phyloP scores from a whole-genome alignment of 2,888 invertebrate genomes.

The Eupithecia abbreviata region DNA sequence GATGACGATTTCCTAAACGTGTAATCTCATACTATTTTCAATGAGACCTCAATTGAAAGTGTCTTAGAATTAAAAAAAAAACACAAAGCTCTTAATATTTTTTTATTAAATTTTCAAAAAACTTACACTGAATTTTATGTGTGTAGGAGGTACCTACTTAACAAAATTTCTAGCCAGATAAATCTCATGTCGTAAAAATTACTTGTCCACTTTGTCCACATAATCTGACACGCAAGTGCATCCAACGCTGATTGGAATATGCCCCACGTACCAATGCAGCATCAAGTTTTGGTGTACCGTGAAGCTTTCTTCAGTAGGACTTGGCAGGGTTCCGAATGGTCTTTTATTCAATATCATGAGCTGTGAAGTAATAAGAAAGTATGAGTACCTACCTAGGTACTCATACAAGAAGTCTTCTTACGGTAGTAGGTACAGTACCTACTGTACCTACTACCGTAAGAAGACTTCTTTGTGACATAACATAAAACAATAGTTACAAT shows the following conservation, averaged over 20 bases:
- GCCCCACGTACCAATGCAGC: constrained; percentile 60
- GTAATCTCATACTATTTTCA: not conserved
- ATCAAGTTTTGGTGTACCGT: constrained; percentile 57
- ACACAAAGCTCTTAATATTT: not conserved
- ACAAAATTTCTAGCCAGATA: not conserved
- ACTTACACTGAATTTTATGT: not conserved
- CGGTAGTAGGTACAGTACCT: too few species aligned
- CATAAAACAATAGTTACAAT: too few species aligned
- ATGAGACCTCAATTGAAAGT: not conserved
- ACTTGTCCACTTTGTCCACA: not conserved
- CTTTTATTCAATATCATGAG: constrained; percentile 58
- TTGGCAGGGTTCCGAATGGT: not conserved
- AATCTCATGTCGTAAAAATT: not conserved
- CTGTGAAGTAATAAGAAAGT: constrained; percentile 52
- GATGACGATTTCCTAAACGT: not conserved
- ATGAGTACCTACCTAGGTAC: not conserved
- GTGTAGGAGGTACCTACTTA: not conserved
- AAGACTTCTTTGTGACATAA: not conserved
- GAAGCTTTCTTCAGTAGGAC: constrained; percentile 23
- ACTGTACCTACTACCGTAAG: not conserved
- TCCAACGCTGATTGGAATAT: constrained; percentile 61
- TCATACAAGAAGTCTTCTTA: too few species aligned
- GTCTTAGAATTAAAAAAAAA: not conserved
- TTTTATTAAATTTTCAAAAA: not conserved
- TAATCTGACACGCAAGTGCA: constrained; percentile 61